Evolutionary conservation across 1,140 invertebrate species (phyloP).

Genomic region (Holotrichia oblita): DNA sequence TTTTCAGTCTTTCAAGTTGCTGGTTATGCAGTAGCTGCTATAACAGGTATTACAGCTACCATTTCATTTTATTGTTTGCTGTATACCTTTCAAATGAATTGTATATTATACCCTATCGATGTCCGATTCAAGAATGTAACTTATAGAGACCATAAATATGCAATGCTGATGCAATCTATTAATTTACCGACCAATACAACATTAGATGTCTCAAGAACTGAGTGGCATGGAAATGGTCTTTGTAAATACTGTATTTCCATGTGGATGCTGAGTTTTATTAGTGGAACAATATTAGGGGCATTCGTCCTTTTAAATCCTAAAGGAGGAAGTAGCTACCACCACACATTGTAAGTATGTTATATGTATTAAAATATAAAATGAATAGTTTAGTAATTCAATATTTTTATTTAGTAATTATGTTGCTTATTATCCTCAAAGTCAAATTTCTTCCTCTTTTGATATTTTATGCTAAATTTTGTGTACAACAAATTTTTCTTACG

Average conservation of each 20-base stretch:
- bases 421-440: too few species aligned
- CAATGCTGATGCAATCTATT: background rate
- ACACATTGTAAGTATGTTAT: slow-evolving; percentile 15
- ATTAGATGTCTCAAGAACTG: background rate
- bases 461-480: too few species aligned
- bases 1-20: background rate
- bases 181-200: background rate
- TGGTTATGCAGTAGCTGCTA: background rate
- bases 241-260: background rate
- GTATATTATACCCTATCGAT: background rate
- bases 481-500: too few species aligned
- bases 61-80: background rate
- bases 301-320: background rate
- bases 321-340: background rate
- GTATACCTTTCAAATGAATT: background rate
- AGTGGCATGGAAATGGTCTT: background rate
- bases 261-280: slow-evolving; percentile 13
- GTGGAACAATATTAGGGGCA: background rate
- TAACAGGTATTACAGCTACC: background rate
- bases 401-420: too few species aligned
- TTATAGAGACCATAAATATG: background rate
- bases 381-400: too few species aligned
- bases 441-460: too few species aligned
- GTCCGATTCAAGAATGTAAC: background rate
- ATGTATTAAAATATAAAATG: too few species aligned